phyloP scores from a whole-genome alignment of 2,797 vertebrate species.

The Peromyscus eremicus region DNA sequence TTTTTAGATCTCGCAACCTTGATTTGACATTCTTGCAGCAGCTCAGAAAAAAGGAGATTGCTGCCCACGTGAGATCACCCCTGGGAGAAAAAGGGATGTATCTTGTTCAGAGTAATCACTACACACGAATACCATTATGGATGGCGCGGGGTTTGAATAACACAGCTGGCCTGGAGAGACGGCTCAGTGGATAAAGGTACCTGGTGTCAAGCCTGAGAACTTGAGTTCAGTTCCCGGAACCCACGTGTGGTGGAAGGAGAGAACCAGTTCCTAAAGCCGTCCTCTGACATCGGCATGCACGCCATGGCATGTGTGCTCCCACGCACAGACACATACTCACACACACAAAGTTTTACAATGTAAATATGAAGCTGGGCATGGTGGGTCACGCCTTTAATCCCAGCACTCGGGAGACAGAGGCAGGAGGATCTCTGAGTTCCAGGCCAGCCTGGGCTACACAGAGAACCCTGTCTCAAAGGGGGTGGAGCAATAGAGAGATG shows the following conservation, averaged over 20 bases:
- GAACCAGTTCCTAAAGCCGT: not conserved
- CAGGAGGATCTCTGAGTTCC: not conserved
- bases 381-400: not conserved
- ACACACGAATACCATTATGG: not conserved
- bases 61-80: not conserved
- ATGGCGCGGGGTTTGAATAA: not conserved
- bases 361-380: not conserved
- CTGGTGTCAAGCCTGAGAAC: no score
- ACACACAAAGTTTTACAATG: not conserved
- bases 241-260: not conserved
- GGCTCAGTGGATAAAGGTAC: not conserved
- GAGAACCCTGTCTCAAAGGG: not conserved
- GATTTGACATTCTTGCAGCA: constrained; percentile 29
- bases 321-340: not conserved
- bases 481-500: not conserved
- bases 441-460: not conserved
- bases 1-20: constrained; percentile 24
- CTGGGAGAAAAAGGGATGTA: not conserved
- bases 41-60: constrained; percentile 3
- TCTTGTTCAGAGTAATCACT: not conserved
- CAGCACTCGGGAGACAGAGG: not conserved
- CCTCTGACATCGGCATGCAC: not conserved
- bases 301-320: not conserved
- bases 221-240: no score
- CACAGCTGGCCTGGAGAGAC: not conserved